Percentiles rank a stretch among this genome's conserved stretches.
These are phyloP conservation scores for Thecophora atra DNA, from an alignment of 2,888 invertebrate genomes.

Conservation along the genomic window DNA sequence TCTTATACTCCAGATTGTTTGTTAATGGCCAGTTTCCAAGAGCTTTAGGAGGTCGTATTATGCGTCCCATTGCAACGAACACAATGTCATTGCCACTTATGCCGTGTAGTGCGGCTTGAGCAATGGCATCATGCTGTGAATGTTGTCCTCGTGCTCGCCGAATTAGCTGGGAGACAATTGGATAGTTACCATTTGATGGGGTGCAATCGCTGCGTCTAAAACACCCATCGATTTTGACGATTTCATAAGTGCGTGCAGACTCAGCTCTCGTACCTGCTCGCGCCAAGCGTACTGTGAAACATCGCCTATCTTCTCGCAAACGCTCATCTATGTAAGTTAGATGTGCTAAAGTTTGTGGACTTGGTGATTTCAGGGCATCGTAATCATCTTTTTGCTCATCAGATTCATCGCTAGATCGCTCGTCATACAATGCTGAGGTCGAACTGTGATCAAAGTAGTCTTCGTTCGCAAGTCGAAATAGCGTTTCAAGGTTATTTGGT, in stretches of 20 bases:
- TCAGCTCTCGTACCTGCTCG: slow-evolving; percentile 78
- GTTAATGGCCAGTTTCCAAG: slow-evolving; percentile 74
- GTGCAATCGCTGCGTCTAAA: slow-evolving; percentile 71
- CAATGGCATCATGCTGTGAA: slow-evolving; percentile 61
- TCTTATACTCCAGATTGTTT: slow-evolving; percentile 85
- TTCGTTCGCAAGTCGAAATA: slow-evolving; percentile 50
- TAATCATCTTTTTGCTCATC: slow-evolving; percentile 56
- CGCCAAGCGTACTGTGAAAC: slow-evolving; percentile 71
- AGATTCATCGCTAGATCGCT: slow-evolving; percentile 56
- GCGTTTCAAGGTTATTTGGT: slow-evolving; percentile 66
- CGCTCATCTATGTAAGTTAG: slow-evolving; percentile 59
- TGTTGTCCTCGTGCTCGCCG: slow-evolving; percentile 65
- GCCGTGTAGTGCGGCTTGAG: slow-evolving; percentile 68
- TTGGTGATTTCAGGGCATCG: slow-evolving; percentile 44
- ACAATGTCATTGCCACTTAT: slow-evolving; percentile 73
- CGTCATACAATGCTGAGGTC: slow-evolving; percentile 37
- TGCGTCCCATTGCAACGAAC: slow-evolving; percentile 79
- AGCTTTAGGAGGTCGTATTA: slow-evolving; percentile 77
- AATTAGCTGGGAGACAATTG: slow-evolving; percentile 65
- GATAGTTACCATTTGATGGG: slow-evolving; percentile 66
- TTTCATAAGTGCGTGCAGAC: slow-evolving; percentile 74
- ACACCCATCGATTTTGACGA: slow-evolving; percentile 75
- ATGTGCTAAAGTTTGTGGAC: slow-evolving; percentile 49
- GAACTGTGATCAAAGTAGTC: slow-evolving; percentile 40
- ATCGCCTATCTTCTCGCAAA: slow-evolving; percentile 67